Evolutionary conservation across 2,113 vertebrate species (phyloP).

Genomic region (Laticauda colubrina): DNA sequence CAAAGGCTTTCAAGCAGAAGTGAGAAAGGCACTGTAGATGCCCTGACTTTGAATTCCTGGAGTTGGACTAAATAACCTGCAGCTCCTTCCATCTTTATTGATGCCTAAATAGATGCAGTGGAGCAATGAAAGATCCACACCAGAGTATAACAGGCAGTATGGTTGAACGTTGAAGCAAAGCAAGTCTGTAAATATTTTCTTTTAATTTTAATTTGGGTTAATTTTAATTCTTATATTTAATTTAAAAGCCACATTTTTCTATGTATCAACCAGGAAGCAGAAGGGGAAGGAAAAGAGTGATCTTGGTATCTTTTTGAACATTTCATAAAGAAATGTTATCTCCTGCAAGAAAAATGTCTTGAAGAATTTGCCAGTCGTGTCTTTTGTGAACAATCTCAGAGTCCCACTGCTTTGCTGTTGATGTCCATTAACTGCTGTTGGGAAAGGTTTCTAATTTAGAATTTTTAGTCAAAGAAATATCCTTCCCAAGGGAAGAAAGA

Average conservation of each 20-base stretch:
- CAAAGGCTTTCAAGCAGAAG: neutral
- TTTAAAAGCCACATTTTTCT: conserved; percentile 7
- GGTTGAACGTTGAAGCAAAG: too few relatives aligned
- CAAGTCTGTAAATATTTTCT: neutral
- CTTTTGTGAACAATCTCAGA: conserved; percentile 6
- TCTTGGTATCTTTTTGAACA: neutral
- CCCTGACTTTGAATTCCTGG: neutral
- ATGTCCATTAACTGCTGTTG: neutral
- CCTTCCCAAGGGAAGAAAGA: neutral
- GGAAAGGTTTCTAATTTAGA: rapidly evolving
- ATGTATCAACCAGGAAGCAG: neutral
- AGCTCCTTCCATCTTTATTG: neutral
- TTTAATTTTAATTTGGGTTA: too few relatives aligned
- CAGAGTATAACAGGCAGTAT: neutral
- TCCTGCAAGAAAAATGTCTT: neutral
- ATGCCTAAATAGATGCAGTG: neutral
- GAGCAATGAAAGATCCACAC: neutral
- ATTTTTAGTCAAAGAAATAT: neutral
- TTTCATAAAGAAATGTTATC: conserved; percentile 1
- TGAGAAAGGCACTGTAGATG: neutral
- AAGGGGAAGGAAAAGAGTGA: neutral
- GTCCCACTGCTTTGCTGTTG: neutral
- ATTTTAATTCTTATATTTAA: neutral
- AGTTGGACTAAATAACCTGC: neutral
- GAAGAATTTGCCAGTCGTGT: neutral